A percentile compares a stretch with the other conserved stretches of the same genome.
These are phyloP conservation scores for Chrysogorgia sp. DNA, from an alignment of 92 coral and sea anemone genomes.

Conservation along the genomic window DNA sequence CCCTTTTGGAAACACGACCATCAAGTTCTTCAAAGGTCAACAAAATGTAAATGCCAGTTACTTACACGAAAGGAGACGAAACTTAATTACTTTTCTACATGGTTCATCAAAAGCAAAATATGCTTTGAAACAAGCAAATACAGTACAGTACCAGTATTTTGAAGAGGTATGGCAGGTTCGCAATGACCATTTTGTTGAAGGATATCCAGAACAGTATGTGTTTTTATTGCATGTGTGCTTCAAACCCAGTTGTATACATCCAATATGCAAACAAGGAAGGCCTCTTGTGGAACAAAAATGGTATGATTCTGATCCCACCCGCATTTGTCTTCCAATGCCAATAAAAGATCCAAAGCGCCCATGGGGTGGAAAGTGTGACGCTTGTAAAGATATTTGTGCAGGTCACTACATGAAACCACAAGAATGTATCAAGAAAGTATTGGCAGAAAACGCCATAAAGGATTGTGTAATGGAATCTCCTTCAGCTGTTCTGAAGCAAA, in stretches of 20 bases:
- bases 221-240: not conserved
- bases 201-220: conserved; percentile 18
- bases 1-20: conserved; percentile 60
- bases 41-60: conserved; percentile 47
- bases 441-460: conserved; percentile 8
- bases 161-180: conserved; percentile 66
- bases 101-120: conserved; percentile 57
- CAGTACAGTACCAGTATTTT: conserved; percentile 50
- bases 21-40: conserved; percentile 59
- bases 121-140: conserved; percentile 41
- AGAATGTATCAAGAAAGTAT: conserved; percentile 22
- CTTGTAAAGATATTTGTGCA: conserved; percentile 39
- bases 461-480: conserved; percentile 43
- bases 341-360: conserved; percentile 49
- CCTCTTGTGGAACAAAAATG: conserved; percentile 40
- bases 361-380: conserved; percentile 49
- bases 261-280: conserved; percentile 17
- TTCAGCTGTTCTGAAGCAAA: conserved; percentile 25
- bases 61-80: conserved; percentile 59
- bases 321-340: conserved; percentile 47
- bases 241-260: not conserved
- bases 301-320: conserved; percentile 45
- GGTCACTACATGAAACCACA: conserved; percentile 52
- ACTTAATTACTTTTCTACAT: conserved; percentile 52
- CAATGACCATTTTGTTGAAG: conserved; percentile 25